These are phyloP conservation scores for Drosophila mercatorum DNA, from an alignment of 2,888 invertebrate genomes.

Conservation along the genomic window DNA sequence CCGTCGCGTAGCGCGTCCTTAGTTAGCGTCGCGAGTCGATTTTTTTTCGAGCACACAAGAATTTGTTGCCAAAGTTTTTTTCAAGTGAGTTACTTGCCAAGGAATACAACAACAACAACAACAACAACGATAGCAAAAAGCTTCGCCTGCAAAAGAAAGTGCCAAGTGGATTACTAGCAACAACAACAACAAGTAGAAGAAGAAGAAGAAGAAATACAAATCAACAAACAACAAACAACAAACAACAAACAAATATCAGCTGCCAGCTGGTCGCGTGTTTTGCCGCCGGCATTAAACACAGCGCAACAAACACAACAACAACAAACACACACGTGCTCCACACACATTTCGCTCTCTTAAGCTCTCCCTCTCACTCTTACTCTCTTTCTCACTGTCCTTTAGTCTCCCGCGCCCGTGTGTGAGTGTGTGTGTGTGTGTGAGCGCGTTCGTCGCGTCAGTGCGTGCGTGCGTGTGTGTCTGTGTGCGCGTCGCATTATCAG, in stretches of 20 bases:
- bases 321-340: slow-evolving; percentile 68
- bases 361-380: not conserved
- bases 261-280: slow-evolving; percentile 57
- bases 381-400: not conserved
- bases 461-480: slow-evolving; percentile 33
- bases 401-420: not conserved
- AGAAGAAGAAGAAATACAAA: slow-evolving; percentile 20
- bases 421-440: slow-evolving; percentile 15
- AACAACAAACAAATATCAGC: slow-evolving; percentile 37
- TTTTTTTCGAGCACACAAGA: slow-evolving; percentile 59
- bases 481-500: slow-evolving; percentile 30
- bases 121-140: not conserved
- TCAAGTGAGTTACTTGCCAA: slow-evolving; percentile 58
- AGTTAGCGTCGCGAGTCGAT: slow-evolving; percentile 26
- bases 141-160: slow-evolving; percentile 23
- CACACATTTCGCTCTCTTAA: slow-evolving; percentile 8
- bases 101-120: slow-evolving; percentile 40
- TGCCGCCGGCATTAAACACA: slow-evolving; percentile 62
- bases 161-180: slow-evolving; percentile 45
- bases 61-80: slow-evolving; percentile 65
- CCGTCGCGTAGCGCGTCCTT: slow-evolving; percentile 40
- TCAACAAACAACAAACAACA: slow-evolving; percentile 17
- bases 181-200: slow-evolving; percentile 12
- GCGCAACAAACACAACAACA: slow-evolving; percentile 17
- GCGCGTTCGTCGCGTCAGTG: not conserved